Conservation (phyloP, 2,888 invertebrate genomes). For the Gandaritis pyraliata region DNA sequence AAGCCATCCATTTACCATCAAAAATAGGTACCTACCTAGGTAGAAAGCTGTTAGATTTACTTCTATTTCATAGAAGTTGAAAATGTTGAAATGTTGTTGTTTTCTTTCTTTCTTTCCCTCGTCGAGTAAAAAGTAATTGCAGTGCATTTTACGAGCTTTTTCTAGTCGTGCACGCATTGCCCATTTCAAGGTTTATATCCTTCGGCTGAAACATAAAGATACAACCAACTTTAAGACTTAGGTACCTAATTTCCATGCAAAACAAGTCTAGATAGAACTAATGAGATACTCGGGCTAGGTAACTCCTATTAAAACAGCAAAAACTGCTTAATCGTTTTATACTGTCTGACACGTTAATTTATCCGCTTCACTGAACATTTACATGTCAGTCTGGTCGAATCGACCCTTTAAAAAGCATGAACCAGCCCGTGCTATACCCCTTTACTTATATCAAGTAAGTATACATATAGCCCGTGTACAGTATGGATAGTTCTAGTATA, state of each 20-base stretch:
- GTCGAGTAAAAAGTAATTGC: background rate
- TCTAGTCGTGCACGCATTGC: constrained; percentile 10
- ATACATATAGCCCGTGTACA: background rate
- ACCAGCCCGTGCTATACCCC: background rate
- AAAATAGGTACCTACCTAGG: constrained; percentile 35
- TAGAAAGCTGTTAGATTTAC: constrained; percentile 28
- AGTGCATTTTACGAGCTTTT: constrained; percentile 1
- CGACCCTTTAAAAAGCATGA: constrained; percentile 29
- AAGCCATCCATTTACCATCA: constrained; percentile 51
- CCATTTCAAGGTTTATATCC: constrained; percentile 7
- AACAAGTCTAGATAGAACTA: constrained; percentile 40
- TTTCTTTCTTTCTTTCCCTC: too few relatives aligned
- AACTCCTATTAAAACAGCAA: constrained; percentile 41
- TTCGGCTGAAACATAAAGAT: constrained; percentile 11
- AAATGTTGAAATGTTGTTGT: background rate
- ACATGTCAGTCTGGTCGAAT: constrained; percentile 46
- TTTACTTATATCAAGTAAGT: background rate
- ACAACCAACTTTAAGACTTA: constrained; percentile 11
- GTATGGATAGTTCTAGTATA: background rate
- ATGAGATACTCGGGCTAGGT: constrained; percentile 41
- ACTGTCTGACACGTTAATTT: constrained; percentile 55
- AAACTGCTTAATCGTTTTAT: constrained; percentile 42
- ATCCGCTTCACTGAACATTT: constrained; percentile 52
- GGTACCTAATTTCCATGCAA: constrained; percentile 44
- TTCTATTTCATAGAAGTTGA: background rate